phyloP scores from a whole-genome alignment of 2,113 vertebrate genomes.

The Eretmochelys imbricata region DNA sequence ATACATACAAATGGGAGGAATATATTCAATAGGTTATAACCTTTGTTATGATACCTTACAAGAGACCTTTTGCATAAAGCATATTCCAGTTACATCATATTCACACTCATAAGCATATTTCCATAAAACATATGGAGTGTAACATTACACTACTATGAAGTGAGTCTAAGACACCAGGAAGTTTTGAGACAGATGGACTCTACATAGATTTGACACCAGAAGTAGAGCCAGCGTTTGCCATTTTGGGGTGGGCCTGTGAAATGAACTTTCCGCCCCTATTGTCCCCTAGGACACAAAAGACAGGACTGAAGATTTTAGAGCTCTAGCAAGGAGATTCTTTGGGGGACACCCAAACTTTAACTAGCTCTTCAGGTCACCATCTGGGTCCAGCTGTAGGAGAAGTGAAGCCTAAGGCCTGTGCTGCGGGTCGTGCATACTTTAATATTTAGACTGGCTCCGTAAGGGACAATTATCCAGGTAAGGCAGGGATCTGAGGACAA shows the following conservation, averaged over 20 bases:
- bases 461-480: neutral
- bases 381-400: neutral
- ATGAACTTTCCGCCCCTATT: neutral
- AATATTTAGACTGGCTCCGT: neutral
- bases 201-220: neutral
- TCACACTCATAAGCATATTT: too few species aligned
- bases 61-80: too few species aligned
- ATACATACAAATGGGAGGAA: too few species aligned
- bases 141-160: neutral
- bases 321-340: neutral
- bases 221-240: neutral
- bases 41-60: too few species aligned
- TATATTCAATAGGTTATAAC: too few species aligned
- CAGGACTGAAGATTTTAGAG: neutral
- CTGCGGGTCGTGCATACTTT: neutral
- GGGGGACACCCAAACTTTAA: neutral
- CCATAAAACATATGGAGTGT: too few species aligned
- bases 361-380: neutral
- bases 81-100: too few species aligned
- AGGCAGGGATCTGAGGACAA: neutral
- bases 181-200: neutral
- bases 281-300: neutral
- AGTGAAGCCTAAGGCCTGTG: neutral
- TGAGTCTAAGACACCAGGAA: neutral
- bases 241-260: neutral